phyloP scores from a whole-genome alignment of 1,140 invertebrate genomes.

The Leptinotarsa undecemlineata region DNA sequence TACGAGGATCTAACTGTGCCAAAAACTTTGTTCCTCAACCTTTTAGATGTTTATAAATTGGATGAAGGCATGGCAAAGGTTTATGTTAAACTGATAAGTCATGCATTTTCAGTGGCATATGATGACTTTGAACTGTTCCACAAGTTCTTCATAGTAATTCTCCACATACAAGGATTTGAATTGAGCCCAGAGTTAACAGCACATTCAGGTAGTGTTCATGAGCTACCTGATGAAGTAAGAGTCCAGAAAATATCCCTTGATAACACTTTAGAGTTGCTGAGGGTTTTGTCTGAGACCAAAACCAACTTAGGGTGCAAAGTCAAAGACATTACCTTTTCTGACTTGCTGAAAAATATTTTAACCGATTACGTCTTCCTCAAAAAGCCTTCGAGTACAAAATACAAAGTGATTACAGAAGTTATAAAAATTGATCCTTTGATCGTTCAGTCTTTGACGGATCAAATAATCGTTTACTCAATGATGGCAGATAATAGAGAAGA shows the following conservation, averaged over 20 bases:
- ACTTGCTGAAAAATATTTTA: constrained; percentile 43
- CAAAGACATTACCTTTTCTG: constrained; percentile 37
- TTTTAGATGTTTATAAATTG: constrained; percentile 25
- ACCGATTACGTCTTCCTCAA: constrained; percentile 35
- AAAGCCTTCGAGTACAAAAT: constrained; percentile 35
- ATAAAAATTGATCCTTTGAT: constrained; percentile 44
- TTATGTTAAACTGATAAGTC: constrained; percentile 42
- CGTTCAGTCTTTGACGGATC: constrained; percentile 38
- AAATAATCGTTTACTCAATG: constrained; percentile 42
- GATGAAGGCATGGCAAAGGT: constrained; percentile 16
- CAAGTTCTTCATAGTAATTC: constrained; percentile 43
- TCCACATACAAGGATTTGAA: constrained; percentile 44
- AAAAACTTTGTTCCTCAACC: constrained; percentile 36
- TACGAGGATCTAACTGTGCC: constrained; percentile 26
- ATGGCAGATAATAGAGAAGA: constrained; percentile 31
- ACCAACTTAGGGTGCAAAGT: constrained; percentile 30
- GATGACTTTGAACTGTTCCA: constrained; percentile 35
- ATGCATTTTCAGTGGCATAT: constrained; percentile 37
- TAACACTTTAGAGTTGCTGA: constrained; percentile 38
- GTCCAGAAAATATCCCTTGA: constrained; percentile 34
- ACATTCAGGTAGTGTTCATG: constrained; percentile 22
- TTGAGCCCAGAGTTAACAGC: constrained; percentile 33
- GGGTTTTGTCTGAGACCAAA: constrained; percentile 35
- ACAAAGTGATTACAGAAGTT: constrained; percentile 41
- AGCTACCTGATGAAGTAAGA: constrained; percentile 9